Evolutionary conservation across 92 coral and sea anemone genomes (phyloP).

Genomic region (Phenganax subtilis): DNA sequence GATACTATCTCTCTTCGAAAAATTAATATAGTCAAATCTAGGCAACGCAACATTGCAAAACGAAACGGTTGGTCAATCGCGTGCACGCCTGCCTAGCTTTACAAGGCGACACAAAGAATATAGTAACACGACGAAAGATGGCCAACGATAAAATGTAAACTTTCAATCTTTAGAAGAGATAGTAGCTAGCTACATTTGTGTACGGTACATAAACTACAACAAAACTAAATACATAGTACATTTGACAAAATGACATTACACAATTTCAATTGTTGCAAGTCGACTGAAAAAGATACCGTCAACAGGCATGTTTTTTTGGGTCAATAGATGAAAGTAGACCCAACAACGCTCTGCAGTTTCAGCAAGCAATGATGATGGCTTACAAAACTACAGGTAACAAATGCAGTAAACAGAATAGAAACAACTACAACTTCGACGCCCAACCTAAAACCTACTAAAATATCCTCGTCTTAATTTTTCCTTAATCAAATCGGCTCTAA

Average conservation of each 20-base stretch:
- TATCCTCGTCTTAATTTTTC: background rate
- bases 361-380: conserved; percentile 17
- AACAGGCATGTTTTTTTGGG: background rate
- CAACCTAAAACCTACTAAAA: background rate
- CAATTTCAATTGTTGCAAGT: conserved; percentile 16
- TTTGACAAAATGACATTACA: background rate
- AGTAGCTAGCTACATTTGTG: conserved; percentile 7
- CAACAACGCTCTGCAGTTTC: conserved; percentile 21
- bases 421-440: background rate
- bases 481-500: background rate
- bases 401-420: conserved; percentile 24
- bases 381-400: conserved; percentile 25
- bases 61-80: background rate
- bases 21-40: background rate
- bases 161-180: background rate
- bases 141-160: background rate
- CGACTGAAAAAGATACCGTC: conserved; percentile 1
- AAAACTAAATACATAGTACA: conserved; percentile 16
- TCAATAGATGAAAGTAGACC: background rate
- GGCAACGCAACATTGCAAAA: background rate
- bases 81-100: background rate
- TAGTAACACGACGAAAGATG: background rate
- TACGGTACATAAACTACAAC: conserved; percentile 1
- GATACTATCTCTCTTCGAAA: conserved; percentile 11
- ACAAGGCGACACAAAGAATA: background rate